Percentiles rank a stretch among this genome's conserved stretches.
phyloP scores from a whole-genome alignment of 1,140 invertebrate species.

The Marisa cornuarietis region DNA sequence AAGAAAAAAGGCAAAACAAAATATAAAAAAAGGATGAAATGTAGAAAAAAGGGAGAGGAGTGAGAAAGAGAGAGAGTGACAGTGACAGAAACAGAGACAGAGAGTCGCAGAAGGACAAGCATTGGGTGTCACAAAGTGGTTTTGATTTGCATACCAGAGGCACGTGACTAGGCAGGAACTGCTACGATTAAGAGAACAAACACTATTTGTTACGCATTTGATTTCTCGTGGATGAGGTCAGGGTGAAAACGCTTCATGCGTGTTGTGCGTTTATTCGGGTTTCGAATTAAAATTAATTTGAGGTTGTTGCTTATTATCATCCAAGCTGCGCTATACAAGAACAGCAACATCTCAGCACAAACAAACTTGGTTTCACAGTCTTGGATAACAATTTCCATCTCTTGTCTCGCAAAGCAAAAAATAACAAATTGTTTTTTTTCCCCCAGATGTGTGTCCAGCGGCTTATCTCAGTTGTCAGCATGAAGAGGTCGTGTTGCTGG shows the following conservation, averaged over 20 bases:
- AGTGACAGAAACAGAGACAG: too few species aligned
- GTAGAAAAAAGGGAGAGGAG: neutral
- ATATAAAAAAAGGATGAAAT: neutral
- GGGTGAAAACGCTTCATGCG: neutral
- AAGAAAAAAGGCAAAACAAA: neutral
- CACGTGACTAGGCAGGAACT: neutral
- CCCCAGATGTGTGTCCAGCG: too few species aligned
- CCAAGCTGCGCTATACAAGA: too few species aligned
- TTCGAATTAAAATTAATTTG: too few species aligned
- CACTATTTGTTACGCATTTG: neutral
- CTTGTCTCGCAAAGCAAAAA: too few species aligned
- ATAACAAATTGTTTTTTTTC: too few species aligned
- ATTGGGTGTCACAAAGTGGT: neutral
- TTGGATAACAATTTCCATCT: too few species aligned
- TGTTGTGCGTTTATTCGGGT: too few species aligned
- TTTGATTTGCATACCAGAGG: neutral
- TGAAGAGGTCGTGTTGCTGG: neutral
- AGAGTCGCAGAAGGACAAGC: neutral
- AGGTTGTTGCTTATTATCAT: too few species aligned
- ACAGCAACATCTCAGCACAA: too few species aligned
- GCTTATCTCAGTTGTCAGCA: neutral
- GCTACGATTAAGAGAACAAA: neutral
- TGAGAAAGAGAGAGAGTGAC: neutral
- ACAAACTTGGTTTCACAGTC: too few species aligned
- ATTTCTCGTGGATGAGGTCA: neutral